A percentile compares a stretch with the other conserved stretches of the same genome.
These are phyloP conservation scores for Tetrapedia diversipes DNA, from an alignment of 2,888 invertebrate genomes.

Conservation along the genomic window DNA sequence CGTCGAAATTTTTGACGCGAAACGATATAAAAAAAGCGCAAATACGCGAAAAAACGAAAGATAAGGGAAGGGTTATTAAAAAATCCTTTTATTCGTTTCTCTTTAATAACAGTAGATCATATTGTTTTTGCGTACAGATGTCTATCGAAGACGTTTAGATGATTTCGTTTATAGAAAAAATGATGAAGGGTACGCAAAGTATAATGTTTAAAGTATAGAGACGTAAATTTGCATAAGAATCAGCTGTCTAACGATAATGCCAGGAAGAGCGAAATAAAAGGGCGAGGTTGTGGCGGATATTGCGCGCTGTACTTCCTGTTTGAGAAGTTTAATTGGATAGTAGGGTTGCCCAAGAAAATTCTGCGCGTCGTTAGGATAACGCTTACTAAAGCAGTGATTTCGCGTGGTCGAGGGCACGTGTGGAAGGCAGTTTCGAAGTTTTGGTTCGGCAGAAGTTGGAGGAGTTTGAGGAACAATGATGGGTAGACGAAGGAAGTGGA, in stretches of 20 bases:
- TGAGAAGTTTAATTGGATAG: conserved; percentile 60
- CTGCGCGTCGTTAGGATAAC: background rate
- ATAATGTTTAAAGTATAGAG: too few species aligned
- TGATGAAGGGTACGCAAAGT: too few species aligned
- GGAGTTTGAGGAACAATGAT: background rate
- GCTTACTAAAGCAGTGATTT: background rate
- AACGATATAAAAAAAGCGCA: too few species aligned
- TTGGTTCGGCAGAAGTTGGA: background rate
- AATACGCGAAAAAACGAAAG: too few species aligned
- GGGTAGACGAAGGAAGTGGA: background rate
- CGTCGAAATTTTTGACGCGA: background rate
- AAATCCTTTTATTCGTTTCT: too few species aligned
- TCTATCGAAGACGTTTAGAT: too few species aligned
- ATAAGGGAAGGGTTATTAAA: too few species aligned
- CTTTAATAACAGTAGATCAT: too few species aligned
- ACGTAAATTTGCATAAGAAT: too few species aligned
- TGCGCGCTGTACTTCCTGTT: conserved; percentile 47
- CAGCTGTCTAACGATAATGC: too few species aligned
- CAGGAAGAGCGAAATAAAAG: conserved; percentile 72
- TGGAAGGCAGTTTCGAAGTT: background rate
- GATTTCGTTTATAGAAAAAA: too few species aligned
- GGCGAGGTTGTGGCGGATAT: conserved; percentile 69
- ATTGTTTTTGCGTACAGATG: too few species aligned
- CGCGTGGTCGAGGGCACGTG: background rate
- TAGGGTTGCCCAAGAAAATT: conserved; percentile 1